Evolutionary conservation across 2,113 vertebrate genomes (phyloP).

Genomic region (Psophia crepitans): DNA sequence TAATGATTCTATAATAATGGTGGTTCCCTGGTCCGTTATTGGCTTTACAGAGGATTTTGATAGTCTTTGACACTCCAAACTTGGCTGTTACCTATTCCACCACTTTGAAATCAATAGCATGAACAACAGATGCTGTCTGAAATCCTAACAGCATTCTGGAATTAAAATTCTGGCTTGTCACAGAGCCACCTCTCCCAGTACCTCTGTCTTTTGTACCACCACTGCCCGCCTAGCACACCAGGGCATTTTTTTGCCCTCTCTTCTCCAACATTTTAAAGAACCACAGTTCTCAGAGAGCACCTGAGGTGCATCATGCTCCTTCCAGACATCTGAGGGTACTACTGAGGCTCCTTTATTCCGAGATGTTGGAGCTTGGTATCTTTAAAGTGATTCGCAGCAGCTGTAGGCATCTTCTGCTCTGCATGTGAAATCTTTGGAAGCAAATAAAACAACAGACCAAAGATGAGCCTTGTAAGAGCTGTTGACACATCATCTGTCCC

Average conservation of each 20-base stretch:
- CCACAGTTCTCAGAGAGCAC: not conserved
- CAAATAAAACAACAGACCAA: not conserved
- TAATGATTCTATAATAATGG: no score
- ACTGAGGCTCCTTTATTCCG: not conserved
- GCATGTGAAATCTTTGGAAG: not conserved
- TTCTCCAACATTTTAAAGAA: not conserved
- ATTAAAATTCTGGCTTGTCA: not conserved
- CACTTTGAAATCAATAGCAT: not conserved
- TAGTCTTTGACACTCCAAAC: not conserved
- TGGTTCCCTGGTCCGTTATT: not conserved
- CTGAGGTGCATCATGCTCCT: not conserved
- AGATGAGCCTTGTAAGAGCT: not conserved
- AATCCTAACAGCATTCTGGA: not conserved
- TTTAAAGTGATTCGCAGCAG: not conserved
- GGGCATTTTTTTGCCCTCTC: not conserved
- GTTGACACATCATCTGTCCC: constrained; percentile 10
- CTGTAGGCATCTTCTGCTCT: not conserved
- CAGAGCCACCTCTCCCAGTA: not conserved
- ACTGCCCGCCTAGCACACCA: not conserved
- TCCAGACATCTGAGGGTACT: not conserved
- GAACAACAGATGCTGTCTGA: not conserved
- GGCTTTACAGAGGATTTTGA: not conserved
- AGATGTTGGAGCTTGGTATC: not conserved
- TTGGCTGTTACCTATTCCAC: not conserved
- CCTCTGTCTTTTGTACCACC: not conserved